Conservation (phyloP, 2,113 vertebrate genomes). For the Propithecus coquereli region DNA sequence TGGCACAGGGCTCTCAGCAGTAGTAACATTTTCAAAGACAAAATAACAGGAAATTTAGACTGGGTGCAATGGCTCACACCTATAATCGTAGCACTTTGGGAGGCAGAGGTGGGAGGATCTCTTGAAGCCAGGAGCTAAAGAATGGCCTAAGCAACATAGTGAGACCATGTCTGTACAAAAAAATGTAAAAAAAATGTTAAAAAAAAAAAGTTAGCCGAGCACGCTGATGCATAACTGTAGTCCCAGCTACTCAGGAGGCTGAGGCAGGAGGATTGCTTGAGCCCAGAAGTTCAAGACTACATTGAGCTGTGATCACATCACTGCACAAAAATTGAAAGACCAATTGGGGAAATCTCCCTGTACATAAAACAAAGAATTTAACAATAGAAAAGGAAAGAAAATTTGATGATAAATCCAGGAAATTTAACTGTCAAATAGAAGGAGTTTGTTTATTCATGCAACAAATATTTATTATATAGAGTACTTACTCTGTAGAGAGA, state of each 20-base stretch:
- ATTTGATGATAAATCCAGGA: not conserved
- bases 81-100: no score
- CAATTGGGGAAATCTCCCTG: not conserved
- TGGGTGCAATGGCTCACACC: not conserved
- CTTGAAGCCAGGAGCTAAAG: no score
- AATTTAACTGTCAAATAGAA: not conserved
- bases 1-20: not conserved
- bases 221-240: no score
- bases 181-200: no score
- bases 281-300: no score
- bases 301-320: no score
- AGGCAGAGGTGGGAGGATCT: no score
- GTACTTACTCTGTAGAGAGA: not conserved
- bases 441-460: not conserved
- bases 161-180: no score
- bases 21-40: not conserved
- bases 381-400: not conserved
- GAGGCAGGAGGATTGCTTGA: no score
- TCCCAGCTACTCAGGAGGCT: no score
- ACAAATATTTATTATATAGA: not conserved
- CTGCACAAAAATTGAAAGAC: not conserved
- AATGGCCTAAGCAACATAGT: no score
- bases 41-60: not conserved
- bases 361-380: not conserved
- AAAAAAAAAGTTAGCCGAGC: no score